These are phyloP conservation scores for Thecophora atra DNA, from an alignment of 2,888 invertebrate species.

Conservation along the genomic window DNA sequence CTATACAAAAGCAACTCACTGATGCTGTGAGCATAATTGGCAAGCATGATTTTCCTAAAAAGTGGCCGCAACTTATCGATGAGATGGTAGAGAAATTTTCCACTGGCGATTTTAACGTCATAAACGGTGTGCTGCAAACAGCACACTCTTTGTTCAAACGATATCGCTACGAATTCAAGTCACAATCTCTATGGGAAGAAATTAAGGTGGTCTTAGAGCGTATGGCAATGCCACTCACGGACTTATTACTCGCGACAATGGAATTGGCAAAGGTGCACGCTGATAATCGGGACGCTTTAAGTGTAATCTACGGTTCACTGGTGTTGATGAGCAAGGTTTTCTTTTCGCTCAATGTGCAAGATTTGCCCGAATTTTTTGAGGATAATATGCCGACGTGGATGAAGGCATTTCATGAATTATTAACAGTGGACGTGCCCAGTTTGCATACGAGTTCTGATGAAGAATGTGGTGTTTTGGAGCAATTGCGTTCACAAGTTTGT, in stretches of 20 bases:
- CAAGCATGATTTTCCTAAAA: slow-evolving; percentile 94
- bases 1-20: slow-evolving; percentile 92
- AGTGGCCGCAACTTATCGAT: slow-evolving; percentile 93
- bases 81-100: slow-evolving; percentile 94
- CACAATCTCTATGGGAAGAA: slow-evolving; percentile 93
- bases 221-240: slow-evolving; percentile 93
- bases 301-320: slow-evolving; percentile 88
- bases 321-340: slow-evolving; percentile 93
- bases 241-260: slow-evolving; percentile 90
- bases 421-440: slow-evolving; percentile 80
- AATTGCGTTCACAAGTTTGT: slow-evolving; percentile 94
- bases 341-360: slow-evolving; percentile 96
- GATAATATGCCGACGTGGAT: slow-evolving; percentile 98
- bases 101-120: slow-evolving; percentile 90
- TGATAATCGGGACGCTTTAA: slow-evolving; percentile 81
- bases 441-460: slow-evolving; percentile 84
- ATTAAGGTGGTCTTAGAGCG: slow-evolving; percentile 95
- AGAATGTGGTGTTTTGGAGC: slow-evolving; percentile 88
- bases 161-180: slow-evolving; percentile 95
- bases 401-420: slow-evolving; percentile 84
- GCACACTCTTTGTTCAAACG: slow-evolving; percentile 97
- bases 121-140: slow-evolving; percentile 93
- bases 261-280: slow-evolving; percentile 80
- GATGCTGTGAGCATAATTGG: slow-evolving; percentile 97
- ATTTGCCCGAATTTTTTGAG: slow-evolving; percentile 98